Evolutionary conservation across 2,113 vertebrate species (phyloP).

Genomic region (Mormyrus iriodes): DNA sequence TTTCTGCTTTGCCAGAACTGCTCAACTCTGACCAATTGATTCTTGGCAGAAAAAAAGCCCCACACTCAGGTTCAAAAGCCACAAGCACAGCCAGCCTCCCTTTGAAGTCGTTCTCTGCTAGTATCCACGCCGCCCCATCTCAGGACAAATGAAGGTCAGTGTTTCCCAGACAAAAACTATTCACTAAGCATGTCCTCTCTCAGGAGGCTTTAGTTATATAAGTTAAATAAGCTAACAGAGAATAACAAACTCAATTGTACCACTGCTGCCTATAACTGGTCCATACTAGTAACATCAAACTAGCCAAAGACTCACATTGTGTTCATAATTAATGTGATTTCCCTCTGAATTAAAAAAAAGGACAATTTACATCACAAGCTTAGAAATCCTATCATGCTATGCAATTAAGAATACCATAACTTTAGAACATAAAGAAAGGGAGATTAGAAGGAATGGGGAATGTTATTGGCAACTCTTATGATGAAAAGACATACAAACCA

Average conservation of each 20-base stretch:
- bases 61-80: neutral
- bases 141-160: neutral
- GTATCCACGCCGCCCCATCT: neutral
- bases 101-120: neutral
- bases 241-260: neutral
- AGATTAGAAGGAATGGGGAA: neutral
- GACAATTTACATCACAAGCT: neutral
- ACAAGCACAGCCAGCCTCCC: neutral
- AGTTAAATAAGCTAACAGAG: neutral
- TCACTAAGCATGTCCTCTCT: neutral
- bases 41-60: neutral
- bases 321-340: neutral
- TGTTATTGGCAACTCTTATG: neutral
- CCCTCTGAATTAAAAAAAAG: too few species aligned
- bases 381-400: neutral
- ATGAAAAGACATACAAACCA: neutral
- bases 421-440: neutral
- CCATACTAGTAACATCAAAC: neutral
- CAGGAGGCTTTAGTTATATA: neutral
- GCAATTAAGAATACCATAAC: neutral
- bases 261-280: neutral
- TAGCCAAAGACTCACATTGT: neutral
- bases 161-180: neutral
- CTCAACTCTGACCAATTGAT: neutral
- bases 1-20: neutral